Evolutionary conservation across 1,140 invertebrate species (phyloP), one percentile per base, ranked within the genome.

Genomic region (Zaprionus davidi): DNA sequence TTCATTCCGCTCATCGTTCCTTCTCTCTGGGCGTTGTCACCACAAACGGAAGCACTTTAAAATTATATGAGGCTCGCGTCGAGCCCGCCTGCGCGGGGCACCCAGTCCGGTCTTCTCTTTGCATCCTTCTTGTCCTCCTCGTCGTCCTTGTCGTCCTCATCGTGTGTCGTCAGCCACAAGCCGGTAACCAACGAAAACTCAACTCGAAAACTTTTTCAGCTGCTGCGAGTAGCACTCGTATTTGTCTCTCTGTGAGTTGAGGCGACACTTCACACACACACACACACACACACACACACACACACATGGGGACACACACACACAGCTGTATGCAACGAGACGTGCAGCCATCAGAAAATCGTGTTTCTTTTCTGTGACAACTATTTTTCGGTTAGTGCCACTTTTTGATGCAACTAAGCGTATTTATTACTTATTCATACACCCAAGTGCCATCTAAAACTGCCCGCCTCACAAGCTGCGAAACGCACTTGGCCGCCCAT

Each of bases 11-110:
- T n/a, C 24, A 17, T 36, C 28, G 55, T 46, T 57, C 6, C 28
- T 12, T 36, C 24, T 64, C 72, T 44, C 63, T 63, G 66, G 71
- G 57, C 75, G 73, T 62, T 71, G 76, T 71, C 72, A 65, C 85
- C 85, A 90, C 85, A 90, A 90, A 90, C 85, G 85, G 85, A 90
- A 90, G 82, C 85, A 90, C 85, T 90, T 90, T 90, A 90, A 90
- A 90, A 90, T 90, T 90, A 90, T 90, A 90, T 90, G 85, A 90
- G 85, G 86, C 82, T 69, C 76, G 62, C 71, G 69, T 56, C 66
- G 59, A 57, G 75, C 24, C 70, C 41, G 31, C 36, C 56, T 49
- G 58, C 56, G 6, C n/a, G 44, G 46, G 56, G 46, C 22, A 28
- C 46, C 22, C 9, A 34, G 46, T 53, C 24, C n/a, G 6, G 49